Evolutionary conservation across 1,140 invertebrate genomes (phyloP), one percentile per base, ranked within the genome.

Genomic region (Colletes gigas): DNA sequence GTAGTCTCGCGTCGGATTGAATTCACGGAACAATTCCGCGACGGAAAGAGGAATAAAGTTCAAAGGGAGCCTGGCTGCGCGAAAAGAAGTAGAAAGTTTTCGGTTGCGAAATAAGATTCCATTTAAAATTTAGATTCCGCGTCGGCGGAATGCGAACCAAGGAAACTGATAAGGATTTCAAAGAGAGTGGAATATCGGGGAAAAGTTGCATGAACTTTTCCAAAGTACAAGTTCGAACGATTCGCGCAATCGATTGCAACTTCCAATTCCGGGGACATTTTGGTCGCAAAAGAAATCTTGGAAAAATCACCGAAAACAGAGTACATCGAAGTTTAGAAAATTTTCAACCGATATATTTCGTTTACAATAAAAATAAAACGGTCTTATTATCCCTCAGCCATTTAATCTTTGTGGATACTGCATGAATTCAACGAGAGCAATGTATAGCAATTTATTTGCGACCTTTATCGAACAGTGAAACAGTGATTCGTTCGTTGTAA

Each of bases 41-140:
- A 3, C 17, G 59, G 15, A 41, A 59, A 47, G 17, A 52, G 55
- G 65, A 17, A 39, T n/a, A 30, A 69, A 70, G 57, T 78, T 78
- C 76, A 71, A 70, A 78, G 68, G 30, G 15, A 78, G 15, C 47
- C 41, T 30, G 0, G 7, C 39, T 15, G 67, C 14, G 30, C 19
- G 10, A 52, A 19, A 54, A 69, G 55, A 59, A 67, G 54, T 3
- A 10, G 50, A 76, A 78, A 78, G 76, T 78, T 78, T 69, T 70
- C 67, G 68, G 47, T 54, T 47, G 47, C 68, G 76, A 71, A 78
- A 78, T 78, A 71, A 78, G 57, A 63, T 78, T 78, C 21, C 59
- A 78, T 78, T 78, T 78, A 57, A 78, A 78, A 78, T 78, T 78
- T 78, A 78, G 59, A 78, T 78, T 71, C 14, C 19, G 2, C 54